These are phyloP conservation scores for Isaurus tuberculatus DNA, from an alignment of 92 coral and sea anemone species.

Conservation along the genomic window DNA sequence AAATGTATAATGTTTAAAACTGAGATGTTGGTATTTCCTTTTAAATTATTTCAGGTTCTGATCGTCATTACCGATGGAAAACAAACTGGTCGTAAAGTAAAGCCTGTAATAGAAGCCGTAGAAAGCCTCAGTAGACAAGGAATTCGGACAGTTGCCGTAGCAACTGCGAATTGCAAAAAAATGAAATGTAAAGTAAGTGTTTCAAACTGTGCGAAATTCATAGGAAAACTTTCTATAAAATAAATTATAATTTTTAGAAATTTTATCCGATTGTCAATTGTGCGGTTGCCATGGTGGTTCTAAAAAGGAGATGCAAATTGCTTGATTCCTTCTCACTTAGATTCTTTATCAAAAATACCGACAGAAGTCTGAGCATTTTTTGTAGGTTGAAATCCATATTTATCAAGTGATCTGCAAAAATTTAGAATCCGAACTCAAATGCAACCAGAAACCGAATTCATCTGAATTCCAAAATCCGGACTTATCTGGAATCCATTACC, in stretches of 20 bases:
- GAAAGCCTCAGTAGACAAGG: conserved; percentile 2
- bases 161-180: neutral
- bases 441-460: too few relatives aligned
- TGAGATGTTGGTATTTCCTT: neutral
- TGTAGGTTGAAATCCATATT: too few relatives aligned
- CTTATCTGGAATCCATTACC: too few relatives aligned
- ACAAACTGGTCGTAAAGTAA: neutral
- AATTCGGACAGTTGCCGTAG: neutral
- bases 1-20: too few relatives aligned
- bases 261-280: neutral
- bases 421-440: too few relatives aligned
- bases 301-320: too few relatives aligned
- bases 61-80: neutral
- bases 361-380: too few relatives aligned
- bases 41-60: neutral
- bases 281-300: too few relatives aligned
- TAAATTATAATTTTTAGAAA: neutral
- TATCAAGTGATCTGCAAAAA: too few relatives aligned
- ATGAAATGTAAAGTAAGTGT: conserved; percentile 14
- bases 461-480: too few relatives aligned
- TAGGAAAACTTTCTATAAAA: neutral
- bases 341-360: too few relatives aligned
- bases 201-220: neutral
- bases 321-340: too few relatives aligned
- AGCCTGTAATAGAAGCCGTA: neutral